Evolutionary conservation across 2,888 invertebrate species (phyloP).

Genomic region (Macroteleia sp.): DNA sequence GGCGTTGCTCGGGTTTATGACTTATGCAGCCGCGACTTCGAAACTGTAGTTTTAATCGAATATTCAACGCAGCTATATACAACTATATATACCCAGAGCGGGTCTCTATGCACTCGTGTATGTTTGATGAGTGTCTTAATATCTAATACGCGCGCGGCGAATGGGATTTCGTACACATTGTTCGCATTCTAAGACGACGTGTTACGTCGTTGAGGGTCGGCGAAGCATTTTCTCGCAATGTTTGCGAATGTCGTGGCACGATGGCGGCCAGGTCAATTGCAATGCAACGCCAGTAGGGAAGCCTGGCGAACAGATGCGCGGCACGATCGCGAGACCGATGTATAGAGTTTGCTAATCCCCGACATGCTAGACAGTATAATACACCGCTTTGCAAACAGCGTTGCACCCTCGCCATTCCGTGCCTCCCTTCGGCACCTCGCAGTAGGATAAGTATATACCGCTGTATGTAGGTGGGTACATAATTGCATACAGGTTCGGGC

Average conservation of each 20-base stretch:
- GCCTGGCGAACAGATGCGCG: slow-evolving; percentile 80
- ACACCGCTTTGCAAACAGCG: slow-evolving; percentile 81
- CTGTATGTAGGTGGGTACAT: slow-evolving; percentile 68
- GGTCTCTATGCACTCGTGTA: slow-evolving; percentile 29
- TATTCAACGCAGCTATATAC: slow-evolving; percentile 20
- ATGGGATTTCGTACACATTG: slow-evolving; percentile 48
- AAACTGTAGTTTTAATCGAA: slow-evolving; percentile 52
- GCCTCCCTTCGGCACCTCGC: slow-evolving; percentile 64
- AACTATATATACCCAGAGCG: slow-evolving; percentile 6
- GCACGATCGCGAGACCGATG: slow-evolving; percentile 81
- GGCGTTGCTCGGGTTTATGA: slow-evolving; percentile 34
- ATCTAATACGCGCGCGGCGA: slow-evolving; percentile 47
- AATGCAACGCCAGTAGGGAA: slow-evolving; percentile 71
- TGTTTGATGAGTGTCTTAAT: slow-evolving; percentile 56
- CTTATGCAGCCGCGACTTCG: slow-evolving; percentile 45
- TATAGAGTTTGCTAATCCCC: slow-evolving; percentile 83
- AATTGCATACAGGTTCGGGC: slow-evolving; percentile 66
- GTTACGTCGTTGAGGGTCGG: slow-evolving; percentile 62
- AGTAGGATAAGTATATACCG: slow-evolving; percentile 62
- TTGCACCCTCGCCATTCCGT: slow-evolving; percentile 62
- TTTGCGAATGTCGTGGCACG: slow-evolving; percentile 75
- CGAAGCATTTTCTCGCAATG: slow-evolving; percentile 73
- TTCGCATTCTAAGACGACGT: slow-evolving; percentile 58
- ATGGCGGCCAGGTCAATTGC: slow-evolving; percentile 63
- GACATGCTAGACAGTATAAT: slow-evolving; percentile 82